A percentile compares a stretch with the other conserved stretches of the same genome.
phyloP scores from a whole-genome alignment of 1,140 invertebrate genomes.

The Spodoptera litura region DNA sequence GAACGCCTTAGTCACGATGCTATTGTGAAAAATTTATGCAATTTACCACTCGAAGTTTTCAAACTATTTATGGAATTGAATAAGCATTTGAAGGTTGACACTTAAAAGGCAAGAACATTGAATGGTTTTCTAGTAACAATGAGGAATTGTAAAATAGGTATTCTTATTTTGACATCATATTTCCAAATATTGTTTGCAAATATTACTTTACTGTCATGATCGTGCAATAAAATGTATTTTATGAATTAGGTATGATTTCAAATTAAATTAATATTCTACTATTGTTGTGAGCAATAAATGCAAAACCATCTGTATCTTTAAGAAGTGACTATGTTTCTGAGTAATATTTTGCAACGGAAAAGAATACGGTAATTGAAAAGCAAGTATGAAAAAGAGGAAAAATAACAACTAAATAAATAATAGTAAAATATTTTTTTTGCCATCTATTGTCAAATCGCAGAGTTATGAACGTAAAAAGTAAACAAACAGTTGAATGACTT shows the following conservation, averaged over 20 bases:
- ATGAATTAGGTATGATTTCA: no score
- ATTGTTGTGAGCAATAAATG: no score
- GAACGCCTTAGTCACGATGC: constrained; percentile 51
- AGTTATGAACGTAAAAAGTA: constrained; percentile 34
- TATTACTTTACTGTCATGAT: constrained; percentile 4
- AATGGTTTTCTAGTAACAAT: constrained; percentile 53
- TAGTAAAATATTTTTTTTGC: background rate
- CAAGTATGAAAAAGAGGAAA: no score
- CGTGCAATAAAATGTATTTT: background rate
- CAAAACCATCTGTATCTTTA: no score
- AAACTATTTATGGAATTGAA: constrained; percentile 68
- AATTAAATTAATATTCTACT: no score
- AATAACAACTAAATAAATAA: no score
- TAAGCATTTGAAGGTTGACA: constrained; percentile 57
- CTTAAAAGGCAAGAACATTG: constrained; percentile 48
- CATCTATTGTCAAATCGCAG: background rate
- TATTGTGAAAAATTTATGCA: constrained; percentile 65
- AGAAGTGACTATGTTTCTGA: no score
- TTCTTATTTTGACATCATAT: constrained; percentile 45
- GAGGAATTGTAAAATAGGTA: constrained; percentile 31
- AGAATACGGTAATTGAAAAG: no score
- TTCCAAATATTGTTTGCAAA: constrained; percentile 43
- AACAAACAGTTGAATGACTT: constrained; percentile 46
- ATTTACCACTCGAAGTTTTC: constrained; percentile 57
- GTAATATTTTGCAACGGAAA: no score